Conservation (phyloP, 2,113 vertebrate species). For the Octodon degus region DNA sequence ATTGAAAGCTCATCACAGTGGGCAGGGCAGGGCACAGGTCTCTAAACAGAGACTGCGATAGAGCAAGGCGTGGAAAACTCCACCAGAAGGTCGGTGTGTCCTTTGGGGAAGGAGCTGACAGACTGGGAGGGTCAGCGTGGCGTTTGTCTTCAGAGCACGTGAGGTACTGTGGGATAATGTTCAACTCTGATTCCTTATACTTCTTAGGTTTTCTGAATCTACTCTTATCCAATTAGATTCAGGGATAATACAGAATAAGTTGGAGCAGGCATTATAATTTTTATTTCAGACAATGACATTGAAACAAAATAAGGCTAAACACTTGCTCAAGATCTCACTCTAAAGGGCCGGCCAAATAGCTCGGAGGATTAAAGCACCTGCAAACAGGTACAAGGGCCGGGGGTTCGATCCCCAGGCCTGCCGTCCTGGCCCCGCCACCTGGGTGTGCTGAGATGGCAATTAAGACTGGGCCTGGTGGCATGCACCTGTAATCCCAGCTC, state of each 20-base stretch:
- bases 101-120: constrained; percentile 13
- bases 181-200: not conserved
- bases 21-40: constrained; percentile 15
- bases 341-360: not conserved
- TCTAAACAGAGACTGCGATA: not conserved
- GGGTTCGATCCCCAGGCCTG: too few species aligned
- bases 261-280: not conserved
- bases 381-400: too few species aligned
- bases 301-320: not conserved
- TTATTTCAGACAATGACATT: constrained; percentile 6
- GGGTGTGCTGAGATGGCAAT: too few species aligned
- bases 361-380: too few species aligned
- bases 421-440: too few species aligned
- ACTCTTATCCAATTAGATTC: not conserved
- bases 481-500: too few species aligned
- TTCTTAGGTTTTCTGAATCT: constrained; percentile 23
- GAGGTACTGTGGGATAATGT: not conserved
- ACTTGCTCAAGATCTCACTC: not conserved
- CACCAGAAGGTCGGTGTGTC: constrained; percentile 50
- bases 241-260: not conserved
- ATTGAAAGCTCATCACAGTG: not conserved
- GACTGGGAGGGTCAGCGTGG: not conserved
- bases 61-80: constrained; percentile 54
- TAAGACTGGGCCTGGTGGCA: too few species aligned
- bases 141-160: constrained; percentile 18